A percentile compares a stretch with the other conserved stretches of the same genome.
Evolutionary conservation across 2,888 invertebrate genomes (phyloP).

Genomic region (Camptogramma bilineatum): DNA sequence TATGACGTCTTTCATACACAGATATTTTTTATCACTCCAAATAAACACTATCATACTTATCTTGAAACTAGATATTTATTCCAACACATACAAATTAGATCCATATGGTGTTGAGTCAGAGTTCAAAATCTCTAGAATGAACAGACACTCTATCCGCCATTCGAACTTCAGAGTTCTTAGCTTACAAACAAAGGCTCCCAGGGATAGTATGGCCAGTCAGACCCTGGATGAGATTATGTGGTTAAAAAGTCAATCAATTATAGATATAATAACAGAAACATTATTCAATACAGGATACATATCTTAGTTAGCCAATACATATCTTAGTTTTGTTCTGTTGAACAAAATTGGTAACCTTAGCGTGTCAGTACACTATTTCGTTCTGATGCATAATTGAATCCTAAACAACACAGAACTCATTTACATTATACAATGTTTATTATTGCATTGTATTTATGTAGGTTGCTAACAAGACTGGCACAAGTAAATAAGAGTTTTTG

Average conservation of each 20-base stretch:
- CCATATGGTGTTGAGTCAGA: background rate
- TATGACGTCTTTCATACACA: background rate
- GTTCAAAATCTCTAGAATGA: too few relatives aligned
- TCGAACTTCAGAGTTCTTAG: too few relatives aligned
- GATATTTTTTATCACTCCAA: conserved; percentile 5
- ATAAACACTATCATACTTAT: conserved; percentile 17
- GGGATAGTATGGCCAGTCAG: too few relatives aligned
- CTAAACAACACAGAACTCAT: background rate
- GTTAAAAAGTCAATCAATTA: too few relatives aligned
- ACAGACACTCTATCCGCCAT: too few relatives aligned
- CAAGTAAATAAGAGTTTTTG: too few relatives aligned
- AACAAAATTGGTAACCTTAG: background rate
- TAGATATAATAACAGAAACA: too few relatives aligned
- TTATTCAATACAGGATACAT: background rate
- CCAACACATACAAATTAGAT: background rate
- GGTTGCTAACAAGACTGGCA: too few relatives aligned
- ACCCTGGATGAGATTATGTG: too few relatives aligned
- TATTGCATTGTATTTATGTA: background rate
- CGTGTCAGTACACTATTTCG: background rate
- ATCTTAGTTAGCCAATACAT: too few relatives aligned
- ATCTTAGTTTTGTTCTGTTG: background rate
- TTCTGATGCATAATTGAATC: too few relatives aligned
- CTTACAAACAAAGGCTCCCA: too few relatives aligned
- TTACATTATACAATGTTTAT: background rate
- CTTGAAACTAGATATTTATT: conserved; percentile 4